phyloP scores from a whole-genome alignment of 1,140 invertebrate species.

The Heliconius congener region DNA sequence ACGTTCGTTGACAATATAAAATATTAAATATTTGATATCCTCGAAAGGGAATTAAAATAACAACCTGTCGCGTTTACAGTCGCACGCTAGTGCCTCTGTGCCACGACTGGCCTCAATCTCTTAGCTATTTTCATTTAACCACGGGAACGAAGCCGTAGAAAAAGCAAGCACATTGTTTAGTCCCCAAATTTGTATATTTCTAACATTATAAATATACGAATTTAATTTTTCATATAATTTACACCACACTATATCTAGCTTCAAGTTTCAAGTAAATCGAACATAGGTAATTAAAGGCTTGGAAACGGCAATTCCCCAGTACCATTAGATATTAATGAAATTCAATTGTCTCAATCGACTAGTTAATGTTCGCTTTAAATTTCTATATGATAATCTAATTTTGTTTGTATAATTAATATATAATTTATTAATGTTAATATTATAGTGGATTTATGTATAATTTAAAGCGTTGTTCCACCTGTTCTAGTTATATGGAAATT shows the following conservation, averaged over 20 bases:
- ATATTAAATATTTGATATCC: too few species aligned
- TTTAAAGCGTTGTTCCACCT: background rate
- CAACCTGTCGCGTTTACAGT: too few species aligned
- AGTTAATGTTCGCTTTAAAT: background rate
- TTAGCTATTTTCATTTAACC: too few species aligned
- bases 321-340: conserved; percentile 45
- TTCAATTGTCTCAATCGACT: conserved; percentile 6
- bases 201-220: too few species aligned
- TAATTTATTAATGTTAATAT: background rate
- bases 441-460: background rate
- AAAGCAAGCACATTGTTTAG: too few species aligned
- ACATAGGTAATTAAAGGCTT: conserved; percentile 27
- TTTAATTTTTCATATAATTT: conserved; percentile 17
- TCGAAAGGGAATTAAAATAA: too few species aligned
- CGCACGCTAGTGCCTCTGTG: too few species aligned
- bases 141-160: too few species aligned
- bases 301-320: conserved; percentile 25
- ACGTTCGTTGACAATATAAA: too few species aligned
- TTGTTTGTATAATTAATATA: background rate
- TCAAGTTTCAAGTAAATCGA: conserved; percentile 32
- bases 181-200: too few species aligned
- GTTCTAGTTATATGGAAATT: too few species aligned
- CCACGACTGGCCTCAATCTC: too few species aligned
- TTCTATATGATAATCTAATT: background rate
- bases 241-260: conserved; percentile 29